Evolutionary conservation across 2,888 invertebrate species (phyloP).

Genomic region (Melieria picta): DNA sequence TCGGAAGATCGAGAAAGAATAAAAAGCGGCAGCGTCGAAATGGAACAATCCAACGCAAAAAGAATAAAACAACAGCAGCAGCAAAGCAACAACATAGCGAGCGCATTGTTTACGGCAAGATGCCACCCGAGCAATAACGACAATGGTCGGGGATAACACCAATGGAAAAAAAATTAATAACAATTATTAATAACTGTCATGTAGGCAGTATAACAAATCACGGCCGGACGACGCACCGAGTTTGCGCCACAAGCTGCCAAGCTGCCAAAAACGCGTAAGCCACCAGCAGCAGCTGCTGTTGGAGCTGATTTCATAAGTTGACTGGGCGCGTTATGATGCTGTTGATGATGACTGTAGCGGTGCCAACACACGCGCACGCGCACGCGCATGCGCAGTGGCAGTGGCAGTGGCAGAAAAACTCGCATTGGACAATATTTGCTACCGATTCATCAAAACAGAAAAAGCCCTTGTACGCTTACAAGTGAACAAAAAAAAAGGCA

Average conservation of each 20-base stretch:
- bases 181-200: constrained; percentile 53
- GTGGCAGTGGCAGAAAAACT: background rate
- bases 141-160: constrained; percentile 5
- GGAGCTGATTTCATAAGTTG: background rate
- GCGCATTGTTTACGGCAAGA: background rate
- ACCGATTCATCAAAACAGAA: constrained; percentile 36
- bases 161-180: constrained; percentile 45
- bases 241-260: background rate
- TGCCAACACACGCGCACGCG: background rate
- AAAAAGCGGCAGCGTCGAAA: no score
- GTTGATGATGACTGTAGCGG: no score
- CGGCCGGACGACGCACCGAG: background rate
- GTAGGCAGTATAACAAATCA: constrained; percentile 49
- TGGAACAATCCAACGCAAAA: background rate
- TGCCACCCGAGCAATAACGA: background rate
- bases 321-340: background rate
- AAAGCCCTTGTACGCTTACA: background rate
- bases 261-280: background rate
- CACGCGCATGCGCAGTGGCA: background rate
- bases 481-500: background rate
- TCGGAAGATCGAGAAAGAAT: no score
- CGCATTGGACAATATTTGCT: constrained; percentile 39
- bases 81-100: background rate
- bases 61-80: background rate
- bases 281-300: background rate